Evolutionary conservation across 92 coral and sea anemone genomes (phyloP), one percentile per base, ranked within the genome.

Genomic region (Epizoanthus stellaris): DNA sequence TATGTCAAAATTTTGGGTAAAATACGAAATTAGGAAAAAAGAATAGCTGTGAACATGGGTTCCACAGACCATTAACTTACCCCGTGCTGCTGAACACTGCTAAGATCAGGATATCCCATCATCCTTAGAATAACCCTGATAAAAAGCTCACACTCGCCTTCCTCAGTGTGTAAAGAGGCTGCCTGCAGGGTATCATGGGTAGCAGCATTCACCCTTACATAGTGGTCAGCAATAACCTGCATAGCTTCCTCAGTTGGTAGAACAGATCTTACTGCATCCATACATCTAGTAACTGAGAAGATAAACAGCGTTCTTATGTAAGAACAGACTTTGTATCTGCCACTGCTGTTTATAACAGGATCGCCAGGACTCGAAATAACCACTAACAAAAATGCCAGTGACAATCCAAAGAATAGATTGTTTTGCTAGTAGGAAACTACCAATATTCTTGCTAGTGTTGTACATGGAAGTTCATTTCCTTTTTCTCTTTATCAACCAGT

Each of bases 191-290:
- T 12, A 45, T 64, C 61, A 63, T 23, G 59, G 59, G 83, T 43
- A 16, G 71, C 23, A 77, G n/a, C 5, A 45, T 79, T 79, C 45
- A 30, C 17, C 21, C 42, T 63, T 12, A 42, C 52, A 79, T 79
- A 79, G 53, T 43, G 23, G 20, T 62, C 72, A 21, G 83, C 83
- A 43, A 79, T 79, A 38, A 79, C 25, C 54, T 79, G 59, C 83
- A 79, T 79, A 17, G 83, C 83, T 23, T 20, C 59, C 13, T 79
- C 83, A 12, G 15, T 63, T 21, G 83, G 83, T 45, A 79, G 72
- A 36, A 79, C 83, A 9, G 57, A 45, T 79, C 47, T 63, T 5
- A 79, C 40, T 4, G 53, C 83, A 53, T 79, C 72, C 59, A 79
- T 56, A 14, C 83, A 79, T 17, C 30, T 45, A 61, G 19, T 45